phyloP scores from a whole-genome alignment of 2,797 vertebrate genomes.

The Threskiornis aethiopicus region DNA sequence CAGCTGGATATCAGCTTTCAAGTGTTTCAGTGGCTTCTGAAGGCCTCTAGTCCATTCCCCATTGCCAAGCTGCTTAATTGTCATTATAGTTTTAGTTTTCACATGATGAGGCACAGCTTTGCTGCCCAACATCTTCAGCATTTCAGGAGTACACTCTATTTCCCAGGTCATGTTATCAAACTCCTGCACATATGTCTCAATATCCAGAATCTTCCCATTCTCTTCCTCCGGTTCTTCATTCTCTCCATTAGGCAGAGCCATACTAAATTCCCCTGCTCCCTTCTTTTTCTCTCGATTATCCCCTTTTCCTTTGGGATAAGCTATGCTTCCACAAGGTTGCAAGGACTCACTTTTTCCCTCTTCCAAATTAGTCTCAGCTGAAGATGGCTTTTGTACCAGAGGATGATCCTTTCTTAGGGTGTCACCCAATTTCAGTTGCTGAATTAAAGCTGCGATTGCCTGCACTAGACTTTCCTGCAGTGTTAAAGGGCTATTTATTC shows the following conservation, averaged over 20 bases:
- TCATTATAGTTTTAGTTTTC: conserved; percentile 75
- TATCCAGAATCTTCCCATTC: neutral
- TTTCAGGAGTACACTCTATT: conserved; percentile 81
- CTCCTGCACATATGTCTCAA: conserved; percentile 67
- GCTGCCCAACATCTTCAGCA: conserved; percentile 75
- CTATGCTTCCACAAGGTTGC: neutral
- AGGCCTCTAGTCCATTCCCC: conserved; percentile 79
- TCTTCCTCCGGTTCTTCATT: conserved; percentile 33
- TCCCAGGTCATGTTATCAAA: conserved; percentile 85
- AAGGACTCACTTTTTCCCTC: neutral
- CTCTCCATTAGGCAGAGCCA: neutral
- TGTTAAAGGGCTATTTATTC: conserved; percentile 35
- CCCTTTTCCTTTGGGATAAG: neutral
- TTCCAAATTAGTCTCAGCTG: neutral
- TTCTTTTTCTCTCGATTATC: neutral
- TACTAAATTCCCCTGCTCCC: neutral
- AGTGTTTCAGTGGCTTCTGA: conserved; percentile 75
- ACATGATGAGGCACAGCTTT: conserved; percentile 73
- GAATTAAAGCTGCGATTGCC: conserved; percentile 72
- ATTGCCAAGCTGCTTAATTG: conserved; percentile 78
- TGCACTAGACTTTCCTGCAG: conserved; percentile 67
- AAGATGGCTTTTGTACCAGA: neutral
- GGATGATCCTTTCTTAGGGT: neutral
- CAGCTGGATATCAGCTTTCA: conserved; percentile 76
- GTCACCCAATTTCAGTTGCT: conserved; percentile 30